A percentile compares a stretch with the other conserved stretches of the same genome.
Evolutionary conservation across 2,888 invertebrate species (phyloP).

Genomic region (Sericinus montela): DNA sequence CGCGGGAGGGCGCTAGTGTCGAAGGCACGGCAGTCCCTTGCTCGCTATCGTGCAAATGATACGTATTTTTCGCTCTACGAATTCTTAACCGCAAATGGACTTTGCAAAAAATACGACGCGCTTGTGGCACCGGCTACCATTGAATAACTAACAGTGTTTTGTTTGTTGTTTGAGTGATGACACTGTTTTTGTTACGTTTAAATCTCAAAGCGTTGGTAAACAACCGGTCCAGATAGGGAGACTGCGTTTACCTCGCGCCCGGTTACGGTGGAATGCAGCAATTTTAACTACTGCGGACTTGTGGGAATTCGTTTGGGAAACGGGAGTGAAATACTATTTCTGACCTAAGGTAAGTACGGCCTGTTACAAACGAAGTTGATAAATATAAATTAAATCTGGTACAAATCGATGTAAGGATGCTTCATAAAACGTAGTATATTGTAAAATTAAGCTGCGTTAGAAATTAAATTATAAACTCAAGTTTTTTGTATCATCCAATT

Average conservation of each 20-base stretch:
- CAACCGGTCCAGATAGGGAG: constrained; percentile 72
- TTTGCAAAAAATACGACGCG: constrained; percentile 44
- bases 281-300: constrained; percentile 77
- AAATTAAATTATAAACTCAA: too few relatives aligned
- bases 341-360: constrained; percentile 52
- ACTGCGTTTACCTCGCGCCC: constrained; percentile 71
- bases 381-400: too few relatives aligned
- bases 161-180: constrained; percentile 67
- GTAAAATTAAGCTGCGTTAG: too few relatives aligned
- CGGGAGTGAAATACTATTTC: constrained; percentile 57
- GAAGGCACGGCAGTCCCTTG: constrained; percentile 50
- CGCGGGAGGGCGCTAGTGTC: constrained; percentile 58
- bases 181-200: constrained; percentile 34
- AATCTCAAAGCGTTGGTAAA: constrained; percentile 37
- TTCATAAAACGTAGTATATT: too few relatives aligned
- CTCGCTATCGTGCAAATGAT: constrained; percentile 49
- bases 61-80: constrained; percentile 38
- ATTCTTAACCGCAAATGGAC: constrained; percentile 41
- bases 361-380: too few relatives aligned
- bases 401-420: too few relatives aligned
- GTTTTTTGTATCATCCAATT: too few relatives aligned
- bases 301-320: constrained; percentile 65
- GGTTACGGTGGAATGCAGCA: constrained; percentile 76
- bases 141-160: constrained; percentile 44
- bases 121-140: constrained; percentile 47